Base-by-base conservation (phyloP, 2,888 invertebrate genomes). In the Helobdella robusta region DNA sequence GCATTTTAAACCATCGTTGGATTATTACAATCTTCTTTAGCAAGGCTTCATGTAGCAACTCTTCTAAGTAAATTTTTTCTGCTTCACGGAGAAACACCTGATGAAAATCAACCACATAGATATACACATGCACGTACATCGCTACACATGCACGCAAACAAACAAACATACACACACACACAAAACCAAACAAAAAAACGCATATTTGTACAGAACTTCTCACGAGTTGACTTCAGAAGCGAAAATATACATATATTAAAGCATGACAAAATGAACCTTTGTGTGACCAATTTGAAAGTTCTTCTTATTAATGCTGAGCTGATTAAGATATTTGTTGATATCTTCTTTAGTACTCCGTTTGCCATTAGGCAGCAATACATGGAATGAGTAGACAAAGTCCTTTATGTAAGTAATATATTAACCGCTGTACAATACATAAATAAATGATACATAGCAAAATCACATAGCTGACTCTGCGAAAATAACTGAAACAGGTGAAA, bases 381-480 rank as follows among this genome's bases (percentile, higher is more conserved):
- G 84, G 79, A 94, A 94, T 66, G 90, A 82, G 75, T 91, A 91
- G 69, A 91, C 89, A 79, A 95, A 95, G 80, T 93, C 92, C 77
- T 82, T 70, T 20, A 66, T 11, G n/a, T n/a, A n/a, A n/a, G n/a
- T n/a, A n/a, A n/a, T n/a, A n/a, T n/a, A n/a, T n/a, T 0, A 44
- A 18, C 11, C 32, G 74, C 72, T 54, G 18, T 28, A 18, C 18
- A 52, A 52, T 18, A 52, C 28, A 15, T 23, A 20, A 52, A n/a
- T n/a, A n/a, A n/a, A n/a, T n/a, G n/a, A n/a, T n/a, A n/a, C n/a
- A n/a, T n/a, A n/a, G n/a, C n/a, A n/a, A n/a, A n/a, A n/a, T n/a
- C n/a, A n/a, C n/a, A n/a, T n/a, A n/a, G n/a, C n/a, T n/a, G n/a
- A n/a, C n/a, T n/a, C n/a, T n/a, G n/a, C n/a, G n/a, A n/a, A n/a